A percentile compares a stretch with the other conserved stretches of the same genome.
Conservation (phyloP, 2,113 vertebrate genomes). For the Alexandromys fortis region DNA sequence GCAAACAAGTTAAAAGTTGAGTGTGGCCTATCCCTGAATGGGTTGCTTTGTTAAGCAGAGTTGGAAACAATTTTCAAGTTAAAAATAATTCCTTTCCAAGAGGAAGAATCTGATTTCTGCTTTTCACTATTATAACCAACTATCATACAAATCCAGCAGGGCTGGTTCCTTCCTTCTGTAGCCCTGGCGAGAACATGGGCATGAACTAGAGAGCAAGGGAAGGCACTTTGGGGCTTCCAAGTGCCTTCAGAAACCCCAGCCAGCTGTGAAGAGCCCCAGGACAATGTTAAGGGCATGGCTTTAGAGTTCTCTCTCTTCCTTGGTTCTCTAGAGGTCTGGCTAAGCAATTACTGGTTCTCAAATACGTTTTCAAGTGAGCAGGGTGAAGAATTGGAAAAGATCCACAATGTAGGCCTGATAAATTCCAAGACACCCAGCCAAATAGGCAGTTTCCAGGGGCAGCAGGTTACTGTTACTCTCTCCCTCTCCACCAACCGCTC, state of each 20-base stretch:
- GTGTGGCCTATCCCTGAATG: not conserved
- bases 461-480: conserved; percentile 71
- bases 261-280: not conserved
- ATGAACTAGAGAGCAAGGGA: conserved; percentile 11
- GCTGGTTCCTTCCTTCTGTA: not conserved
- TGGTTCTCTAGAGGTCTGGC: conserved; percentile 58
- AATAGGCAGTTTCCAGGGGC: conserved; percentile 71
- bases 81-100: not conserved
- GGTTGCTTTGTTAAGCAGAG: not conserved
- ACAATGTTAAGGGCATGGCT: not conserved
- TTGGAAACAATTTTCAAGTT: conserved; percentile 11
- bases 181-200: not conserved
- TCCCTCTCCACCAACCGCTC: conserved; percentile 33
- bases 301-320: conserved; percentile 48
- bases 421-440: conserved; percentile 77
- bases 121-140: conserved; percentile 12
- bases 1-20: not conserved
- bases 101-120: conserved; percentile 38
- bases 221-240: not conserved
- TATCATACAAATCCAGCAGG: not conserved
- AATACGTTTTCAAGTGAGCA: conserved; percentile 75
- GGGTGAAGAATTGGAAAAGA: conserved; percentile 73
- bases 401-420: conserved; percentile 70
- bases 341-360: conserved; percentile 73
- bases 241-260: conserved; percentile 3